These are phyloP conservation scores for Caenorhabditis sp. DNA, from an alignment of 2,888 invertebrate species.

Conservation along the genomic window DNA sequence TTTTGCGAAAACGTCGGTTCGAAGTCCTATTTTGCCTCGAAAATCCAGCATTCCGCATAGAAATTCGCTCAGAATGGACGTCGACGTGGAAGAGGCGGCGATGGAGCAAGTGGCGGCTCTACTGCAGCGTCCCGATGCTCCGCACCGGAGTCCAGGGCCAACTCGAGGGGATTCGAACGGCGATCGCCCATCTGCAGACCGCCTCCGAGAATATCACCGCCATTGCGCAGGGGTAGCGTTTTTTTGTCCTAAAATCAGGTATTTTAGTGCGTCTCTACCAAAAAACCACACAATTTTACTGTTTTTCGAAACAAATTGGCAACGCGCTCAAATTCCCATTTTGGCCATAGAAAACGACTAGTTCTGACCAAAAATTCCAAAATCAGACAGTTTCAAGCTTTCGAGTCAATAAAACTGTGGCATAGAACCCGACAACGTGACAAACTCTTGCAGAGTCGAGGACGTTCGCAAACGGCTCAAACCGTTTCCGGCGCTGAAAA, in stretches of 20 bases:
- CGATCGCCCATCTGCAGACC: conserved; percentile 90
- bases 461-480: conserved; percentile 87
- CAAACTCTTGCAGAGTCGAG: conserved; percentile 83
- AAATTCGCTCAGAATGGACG: conserved; percentile 34
- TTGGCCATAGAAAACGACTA: no score
- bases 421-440: no score
- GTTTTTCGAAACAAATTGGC: no score
- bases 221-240: conserved; percentile 83
- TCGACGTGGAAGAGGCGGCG: conserved; percentile 69
- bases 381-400: no score
- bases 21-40: not conserved
- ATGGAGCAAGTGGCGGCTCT: conserved; percentile 72
- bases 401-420: no score
- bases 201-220: conserved; percentile 88
- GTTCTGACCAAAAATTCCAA: no score
- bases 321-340: no score
- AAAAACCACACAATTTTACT: no score
- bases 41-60: not conserved
- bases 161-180: conserved; percentile 94
- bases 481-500: conserved; percentile 87
- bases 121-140: conserved; percentile 85
- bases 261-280: no score
- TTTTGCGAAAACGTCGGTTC: not conserved
- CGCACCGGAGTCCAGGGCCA: conserved; percentile 99
- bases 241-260: not conserved